A percentile compares a stretch with the other conserved stretches of the same genome.
Evolutionary conservation across 2,888 invertebrate species (phyloP).

Genomic region (Cheilosia urbana): DNA sequence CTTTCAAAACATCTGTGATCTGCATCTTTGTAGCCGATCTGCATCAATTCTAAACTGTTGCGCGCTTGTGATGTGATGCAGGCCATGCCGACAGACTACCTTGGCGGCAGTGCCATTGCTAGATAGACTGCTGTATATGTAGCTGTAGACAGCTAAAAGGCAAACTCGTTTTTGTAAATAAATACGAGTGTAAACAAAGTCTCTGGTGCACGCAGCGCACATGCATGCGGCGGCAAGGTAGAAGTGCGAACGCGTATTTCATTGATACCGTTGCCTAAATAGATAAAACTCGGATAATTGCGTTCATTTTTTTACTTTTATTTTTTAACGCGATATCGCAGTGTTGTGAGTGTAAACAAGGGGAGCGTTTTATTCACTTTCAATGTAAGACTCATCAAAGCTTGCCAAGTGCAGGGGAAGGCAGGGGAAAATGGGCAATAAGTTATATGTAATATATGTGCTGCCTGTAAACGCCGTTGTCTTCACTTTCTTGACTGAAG

Average conservation of each 20-base stretch:
- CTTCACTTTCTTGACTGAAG: no score
- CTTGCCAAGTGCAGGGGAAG: no score
- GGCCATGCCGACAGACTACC: conserved; percentile 18
- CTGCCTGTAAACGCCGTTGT: no score
- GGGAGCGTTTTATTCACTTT: not conserved
- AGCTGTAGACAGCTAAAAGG: conserved; percentile 30
- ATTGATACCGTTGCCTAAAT: conserved; percentile 47
- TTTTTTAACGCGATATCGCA: conserved; percentile 22
- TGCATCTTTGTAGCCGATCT: conserved; percentile 1
- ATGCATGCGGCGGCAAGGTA: conserved; percentile 11
- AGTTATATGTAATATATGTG: no score
- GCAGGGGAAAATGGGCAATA: no score
- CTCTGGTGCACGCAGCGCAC: not conserved
- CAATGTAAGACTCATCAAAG: not conserved
- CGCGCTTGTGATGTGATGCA: conserved; percentile 42
- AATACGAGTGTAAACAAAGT: not conserved
- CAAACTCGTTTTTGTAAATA: conserved; percentile 41
- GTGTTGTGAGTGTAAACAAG: conserved; percentile 6
- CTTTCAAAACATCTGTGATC: conserved; percentile 22
- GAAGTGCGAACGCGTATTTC: conserved; percentile 20
- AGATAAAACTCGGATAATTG: conserved; percentile 39
- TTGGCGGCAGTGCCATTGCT: conserved; percentile 14
- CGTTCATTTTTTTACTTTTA: not conserved
- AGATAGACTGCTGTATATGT: not conserved
- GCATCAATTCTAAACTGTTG: conserved; percentile 40